Evolutionary conservation across 2,888 invertebrate genomes (phyloP), one percentile per base, ranked within the genome.

Genomic region (Disparrhopalites patrizii): DNA sequence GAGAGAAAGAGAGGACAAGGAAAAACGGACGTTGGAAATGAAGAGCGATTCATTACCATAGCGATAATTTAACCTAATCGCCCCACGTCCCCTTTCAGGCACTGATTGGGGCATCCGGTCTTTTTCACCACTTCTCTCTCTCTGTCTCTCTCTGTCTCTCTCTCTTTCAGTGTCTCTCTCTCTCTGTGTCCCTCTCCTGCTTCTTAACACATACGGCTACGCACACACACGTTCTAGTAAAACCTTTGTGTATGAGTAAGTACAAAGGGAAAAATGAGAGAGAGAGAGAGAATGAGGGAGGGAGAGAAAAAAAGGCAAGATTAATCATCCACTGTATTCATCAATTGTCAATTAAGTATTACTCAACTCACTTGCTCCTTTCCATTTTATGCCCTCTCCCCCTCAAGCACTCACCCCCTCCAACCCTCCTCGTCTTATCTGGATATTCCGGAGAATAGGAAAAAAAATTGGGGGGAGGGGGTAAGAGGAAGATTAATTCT

Each of bases 341-440:
- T 73, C 73, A 73, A 73, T 73, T 73, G 73, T 71, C 73, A 71
- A 73, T 73, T 73, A 73, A 70, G 68, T 57, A 73, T 71, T 73
- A 73, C 71, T 73, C 69, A 68, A 68, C 70, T 71, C 73, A 71
- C 67, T 50, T 54, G 40, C 27, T 28, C 38, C 30, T 38, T 58
- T 30, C n/a, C 27, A 28, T 33, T 10, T 15, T 52, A 23, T 61
- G 33, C 43, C 20, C 8, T 28, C 28, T n/a, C n/a, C n/a, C n/a
- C n/a, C n/a, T n/a, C n/a, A n/a, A n/a, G n/a, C n/a, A n/a, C n/a
- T n/a, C n/a, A n/a, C n/a, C n/a, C n/a, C n/a, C n/a, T n/a, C n/a
- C n/a, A n/a, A n/a, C n/a, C n/a, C n/a, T n/a, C n/a, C n/a, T n/a
- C n/a, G n/a, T n/a, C n/a, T n/a, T n/a, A n/a, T n/a, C n/a, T n/a